Evolutionary conservation across 2,888 invertebrate genomes (phyloP).

Genomic region (Epicampocera succincta): DNA sequence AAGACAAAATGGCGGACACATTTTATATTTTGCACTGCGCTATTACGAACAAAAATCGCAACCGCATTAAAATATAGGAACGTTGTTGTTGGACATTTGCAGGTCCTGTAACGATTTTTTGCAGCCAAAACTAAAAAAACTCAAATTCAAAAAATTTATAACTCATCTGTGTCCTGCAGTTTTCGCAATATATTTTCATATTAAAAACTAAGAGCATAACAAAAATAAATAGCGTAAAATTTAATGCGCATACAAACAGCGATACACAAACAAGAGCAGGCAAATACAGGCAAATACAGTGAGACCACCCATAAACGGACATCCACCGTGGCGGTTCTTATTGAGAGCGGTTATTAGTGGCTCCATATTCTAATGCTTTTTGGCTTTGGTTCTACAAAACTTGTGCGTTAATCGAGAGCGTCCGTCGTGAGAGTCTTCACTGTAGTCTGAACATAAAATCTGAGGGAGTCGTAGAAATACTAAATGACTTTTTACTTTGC

Average conservation of each 20-base stretch:
- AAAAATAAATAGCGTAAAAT: conserved; percentile 38
- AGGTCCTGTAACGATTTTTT: conserved; percentile 17
- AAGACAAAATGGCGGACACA: too few relatives aligned
- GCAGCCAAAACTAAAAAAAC: neutral
- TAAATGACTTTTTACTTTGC: conserved; percentile 65
- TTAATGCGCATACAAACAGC: conserved; percentile 45
- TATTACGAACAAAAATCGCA: neutral
- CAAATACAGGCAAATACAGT: too few relatives aligned
- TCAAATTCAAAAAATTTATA: conserved; percentile 41
- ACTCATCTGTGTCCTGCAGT: conserved; percentile 15
- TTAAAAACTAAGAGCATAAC: conserved; percentile 38
- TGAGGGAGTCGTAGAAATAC: conserved; percentile 27
- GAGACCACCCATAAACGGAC: too few relatives aligned
- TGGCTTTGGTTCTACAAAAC: too few relatives aligned
- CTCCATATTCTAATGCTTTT: too few relatives aligned
- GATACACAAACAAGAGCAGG: neutral
- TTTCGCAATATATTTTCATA: conserved; percentile 25
- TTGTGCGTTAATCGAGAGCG: too few relatives aligned
- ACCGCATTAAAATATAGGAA: conserved; percentile 29
- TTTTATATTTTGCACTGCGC: too few relatives aligned
- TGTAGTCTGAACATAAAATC: neutral
- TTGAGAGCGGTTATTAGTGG: too few relatives aligned
- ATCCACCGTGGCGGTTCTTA: too few relatives aligned
- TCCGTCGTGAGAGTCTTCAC: too few relatives aligned
- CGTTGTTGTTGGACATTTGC: conserved; percentile 31